A percentile compares a stretch with the other conserved stretches of the same genome.
Conservation (phyloP, 2,888 invertebrate genomes). For the Anoncus sp. region DNA sequence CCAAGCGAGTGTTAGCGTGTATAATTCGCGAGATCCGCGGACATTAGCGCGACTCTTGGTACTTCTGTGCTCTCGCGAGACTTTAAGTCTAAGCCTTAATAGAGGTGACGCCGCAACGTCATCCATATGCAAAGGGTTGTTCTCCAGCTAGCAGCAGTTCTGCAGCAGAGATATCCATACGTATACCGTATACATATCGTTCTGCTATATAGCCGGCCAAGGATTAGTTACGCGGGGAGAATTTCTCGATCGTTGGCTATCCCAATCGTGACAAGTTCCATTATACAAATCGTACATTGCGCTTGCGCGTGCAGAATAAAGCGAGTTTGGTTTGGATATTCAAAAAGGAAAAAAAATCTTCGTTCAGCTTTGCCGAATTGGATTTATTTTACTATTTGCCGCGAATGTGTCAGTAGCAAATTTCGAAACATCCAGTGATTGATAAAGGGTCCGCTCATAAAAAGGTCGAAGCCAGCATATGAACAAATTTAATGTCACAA, state of each 20-base stretch:
- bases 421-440: neutral
- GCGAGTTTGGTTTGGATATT: neutral
- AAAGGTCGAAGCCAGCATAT: neutral
- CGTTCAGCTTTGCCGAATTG: conserved; percentile 5
- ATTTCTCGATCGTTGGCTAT: conserved; percentile 50
- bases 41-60: conserved; percentile 71
- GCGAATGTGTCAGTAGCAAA: neutral
- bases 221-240: conserved; percentile 74
- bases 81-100: conserved; percentile 75
- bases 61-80: conserved; percentile 60
- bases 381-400: neutral
- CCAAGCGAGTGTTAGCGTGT: conserved; percentile 52
- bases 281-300: conserved; percentile 35
- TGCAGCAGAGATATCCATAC: neutral
- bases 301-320: neutral
- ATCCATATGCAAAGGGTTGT: conserved; percentile 77
- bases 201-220: conserved; percentile 27
- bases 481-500: neutral
- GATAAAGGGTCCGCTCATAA: neutral
- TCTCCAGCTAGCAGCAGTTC: conserved; percentile 2
- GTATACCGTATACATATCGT: conserved; percentile 2
- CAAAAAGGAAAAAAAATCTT: neutral
- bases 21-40: conserved; percentile 64
- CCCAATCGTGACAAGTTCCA: conserved; percentile 39
- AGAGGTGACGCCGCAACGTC: conserved; percentile 74